phyloP scores from a whole-genome alignment of 2,797 vertebrate species.

The Chelon labrosus region DNA sequence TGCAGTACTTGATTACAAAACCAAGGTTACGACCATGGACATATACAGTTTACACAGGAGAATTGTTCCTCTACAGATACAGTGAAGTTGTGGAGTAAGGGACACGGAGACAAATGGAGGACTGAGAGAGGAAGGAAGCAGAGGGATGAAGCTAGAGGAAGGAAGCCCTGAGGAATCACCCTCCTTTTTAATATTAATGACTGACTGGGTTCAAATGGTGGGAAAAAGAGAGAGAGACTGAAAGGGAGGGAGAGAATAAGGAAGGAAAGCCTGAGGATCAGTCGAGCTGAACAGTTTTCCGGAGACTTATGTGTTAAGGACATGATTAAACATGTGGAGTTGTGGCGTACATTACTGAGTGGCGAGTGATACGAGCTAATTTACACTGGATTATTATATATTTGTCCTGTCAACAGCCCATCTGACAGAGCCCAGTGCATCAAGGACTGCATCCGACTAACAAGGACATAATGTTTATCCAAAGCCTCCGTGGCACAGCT shows the following conservation, averaged over 20 bases:
- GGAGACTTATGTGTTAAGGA: slow-evolving; percentile 8
- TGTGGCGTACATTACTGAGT: not conserved
- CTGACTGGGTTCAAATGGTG: slow-evolving; percentile 32
- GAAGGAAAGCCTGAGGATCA: slow-evolving; percentile 19
- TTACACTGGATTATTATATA: not conserved
- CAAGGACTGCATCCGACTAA: too few species aligned
- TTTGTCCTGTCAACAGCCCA: not conserved
- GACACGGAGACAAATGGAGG: not conserved
- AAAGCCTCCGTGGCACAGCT: too few species aligned
- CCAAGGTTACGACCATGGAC: not conserved
- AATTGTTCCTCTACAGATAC: not conserved
- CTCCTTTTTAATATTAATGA: slow-evolving; percentile 47
- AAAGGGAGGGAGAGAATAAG: slow-evolving; percentile 5
- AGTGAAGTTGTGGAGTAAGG: not conserved
- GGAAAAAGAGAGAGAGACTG: slow-evolving; percentile 9
- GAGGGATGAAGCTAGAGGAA: slow-evolving; percentile 13
- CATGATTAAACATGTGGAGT: not conserved
- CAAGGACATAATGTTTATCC: too few species aligned
- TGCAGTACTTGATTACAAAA: too few species aligned
- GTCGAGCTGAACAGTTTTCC: slow-evolving; percentile 19
- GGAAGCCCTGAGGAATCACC: slow-evolving; percentile 36
- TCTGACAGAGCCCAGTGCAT: too few species aligned
- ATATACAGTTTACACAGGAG: not conserved
- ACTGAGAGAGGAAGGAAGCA: slow-evolving; percentile 3
- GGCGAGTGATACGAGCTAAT: not conserved